Conservation (phyloP, 2,113 vertebrate species). For the Tupaia chinensis region DNA sequence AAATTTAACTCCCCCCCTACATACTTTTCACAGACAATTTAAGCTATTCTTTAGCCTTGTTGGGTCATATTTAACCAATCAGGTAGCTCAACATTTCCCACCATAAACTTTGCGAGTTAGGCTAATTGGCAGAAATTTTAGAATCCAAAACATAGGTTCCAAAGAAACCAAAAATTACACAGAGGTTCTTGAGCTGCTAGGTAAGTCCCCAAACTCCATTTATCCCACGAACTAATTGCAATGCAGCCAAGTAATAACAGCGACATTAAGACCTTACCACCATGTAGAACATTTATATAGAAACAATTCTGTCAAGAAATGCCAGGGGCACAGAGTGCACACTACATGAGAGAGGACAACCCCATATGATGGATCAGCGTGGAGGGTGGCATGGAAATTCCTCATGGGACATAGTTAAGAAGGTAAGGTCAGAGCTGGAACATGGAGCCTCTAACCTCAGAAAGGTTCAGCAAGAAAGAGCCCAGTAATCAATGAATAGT, state of each 20-base stretch:
- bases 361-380: too few species aligned
- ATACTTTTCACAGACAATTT: not conserved
- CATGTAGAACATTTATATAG: not conserved
- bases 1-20: not conserved
- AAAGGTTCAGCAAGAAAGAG: not conserved
- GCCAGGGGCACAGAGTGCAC: not conserved
- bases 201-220: not conserved
- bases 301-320: not conserved
- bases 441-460: not conserved
- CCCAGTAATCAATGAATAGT: not conserved
- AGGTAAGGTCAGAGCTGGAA: not conserved
- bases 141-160: not conserved
- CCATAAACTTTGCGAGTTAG: not conserved
- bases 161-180: not conserved
- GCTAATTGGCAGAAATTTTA: not conserved
- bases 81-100: not conserved
- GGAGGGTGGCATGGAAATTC: not conserved
- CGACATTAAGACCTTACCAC: not conserved
- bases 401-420: not conserved
- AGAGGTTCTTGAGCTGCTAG: not conserved
- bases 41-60: not conserved
- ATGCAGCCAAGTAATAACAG: not conserved
- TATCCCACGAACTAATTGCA: not conserved
- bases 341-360: rapidly evolving
- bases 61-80: not conserved